Base-by-base conservation (phyloP, 2,888 invertebrate species). In the Polia nebulosa region DNA sequence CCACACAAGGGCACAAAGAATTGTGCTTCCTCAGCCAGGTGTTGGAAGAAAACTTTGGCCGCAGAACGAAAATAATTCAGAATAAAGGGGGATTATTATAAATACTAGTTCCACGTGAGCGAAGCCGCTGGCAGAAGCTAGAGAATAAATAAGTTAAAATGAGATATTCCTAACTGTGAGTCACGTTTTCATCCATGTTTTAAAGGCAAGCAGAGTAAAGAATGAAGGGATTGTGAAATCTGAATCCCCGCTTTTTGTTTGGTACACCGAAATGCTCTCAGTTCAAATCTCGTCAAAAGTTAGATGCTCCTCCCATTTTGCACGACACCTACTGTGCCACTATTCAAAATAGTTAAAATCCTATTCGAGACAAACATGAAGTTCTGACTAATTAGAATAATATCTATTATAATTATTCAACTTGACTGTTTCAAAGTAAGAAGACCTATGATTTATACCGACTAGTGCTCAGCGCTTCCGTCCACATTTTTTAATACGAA, bases 191-290 rank as follows among this genome's bases (percentile, higher is more conserved):
- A 2, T 13, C 13, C 9, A 27, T n/a, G 22, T 32, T 47, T 36
- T 15, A 11, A 36, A 32, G n/a, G n/a, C n/a, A n/a, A n/a, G n/a
- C 2, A 53, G 17, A 41, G 7, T 6, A 53, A 15, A 70, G 7
- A 32, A 29, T 32, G 0, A 51, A 34, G 36, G 3, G 27, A 11
- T 68, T 59, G 11, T 22, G 6, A 51, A 69, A 51, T 17, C 41
- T 36, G n/a, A 41, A 17, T 7, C 39, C 15, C 0, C 1, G 34
- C n/a, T 51, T 60, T 51, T 17, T 29, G 7, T 25, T 44, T 25
- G 22, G 41, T 44, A 69, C 72, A 72, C 7, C 22, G 44, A 72
- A 69, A 60, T n/a, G 22, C 29, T 52, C n/a, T 72, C 49, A 60
- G 22, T 22, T 29, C 1, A 52, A 52, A 72, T 72, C n/a, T 29